Evolutionary conservation across 1,140 invertebrate genomes (phyloP), one percentile per base, ranked within the genome.

Genomic region (Sminthurinus signatus): DNA sequence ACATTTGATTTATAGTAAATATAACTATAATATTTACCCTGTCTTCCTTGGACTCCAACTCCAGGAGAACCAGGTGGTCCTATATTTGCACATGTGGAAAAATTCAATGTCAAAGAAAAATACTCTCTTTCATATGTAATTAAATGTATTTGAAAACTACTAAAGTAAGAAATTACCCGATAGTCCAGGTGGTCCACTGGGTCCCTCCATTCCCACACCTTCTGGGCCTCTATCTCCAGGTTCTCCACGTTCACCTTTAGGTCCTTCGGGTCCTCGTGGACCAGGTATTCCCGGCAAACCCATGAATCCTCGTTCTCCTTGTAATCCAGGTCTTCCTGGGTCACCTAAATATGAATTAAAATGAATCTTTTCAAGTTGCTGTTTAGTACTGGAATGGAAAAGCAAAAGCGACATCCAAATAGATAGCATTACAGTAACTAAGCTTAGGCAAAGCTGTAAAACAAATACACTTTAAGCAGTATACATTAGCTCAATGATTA

Each of bases 181-280:
- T 82, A 25, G 85, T 10, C 85, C 86, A 31, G 82, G 78, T 55
- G 81, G 81, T 31, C 86, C 86, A 60, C 80, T 77, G 1, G 82
- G 81, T n/a, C 87, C 87, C 76, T 86, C 86, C 2, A 82, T 66
- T 0, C 85, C 85, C 39, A 85, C 70, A 1, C 86, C 86, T 74
- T 87, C 82, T 0, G 76, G 75, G 1, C 87, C 87, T 74, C 82
- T 74, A 8, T 88, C 86, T 0, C 87, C 87, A 72, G 86, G 87
- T 57, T 87, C 86, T 0, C 87, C 87, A 67, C 82, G 80, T 70
- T 84, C 81, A 0, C 87, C 86, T 48, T 64, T 59, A 29, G 32
- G 46, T 29, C 48, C 54, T 44, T 66, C 60, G 15, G 44, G 43
- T 56, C 66, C 64, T 66, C 61, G 31, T 46, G 66, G 44, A 31